Evolutionary conservation across 2,113 vertebrate genomes (phyloP).

Genomic region (Sorex araneus): DNA sequence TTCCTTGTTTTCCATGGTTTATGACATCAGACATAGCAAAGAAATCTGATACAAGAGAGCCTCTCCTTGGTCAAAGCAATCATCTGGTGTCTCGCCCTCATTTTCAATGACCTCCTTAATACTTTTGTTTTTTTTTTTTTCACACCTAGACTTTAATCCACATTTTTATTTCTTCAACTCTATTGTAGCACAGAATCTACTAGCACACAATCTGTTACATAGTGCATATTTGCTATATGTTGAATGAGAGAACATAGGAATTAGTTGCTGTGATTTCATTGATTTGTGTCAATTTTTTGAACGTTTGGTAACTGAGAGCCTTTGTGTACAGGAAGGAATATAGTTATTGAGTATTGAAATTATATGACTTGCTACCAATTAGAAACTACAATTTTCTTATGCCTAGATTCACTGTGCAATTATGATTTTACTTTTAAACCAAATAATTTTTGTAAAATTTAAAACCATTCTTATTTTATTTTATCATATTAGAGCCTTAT

Average conservation of each 20-base stretch:
- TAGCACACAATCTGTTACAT: not conserved
- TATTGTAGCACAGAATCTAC: not conserved
- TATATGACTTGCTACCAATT: constrained; percentile 37
- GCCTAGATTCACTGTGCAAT: constrained; percentile 10
- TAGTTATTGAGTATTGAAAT: constrained; percentile 40
- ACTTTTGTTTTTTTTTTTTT: constrained; percentile 3
- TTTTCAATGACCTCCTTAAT: not conserved
- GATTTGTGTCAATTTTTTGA: not conserved
- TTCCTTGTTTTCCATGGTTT: not conserved
- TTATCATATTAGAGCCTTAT: constrained; percentile 34
- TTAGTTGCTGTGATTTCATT: not conserved
- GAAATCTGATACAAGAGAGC: not conserved
- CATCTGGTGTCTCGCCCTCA: not conserved
- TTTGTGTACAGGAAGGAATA: constrained; percentile 44
- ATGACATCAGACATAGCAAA: not conserved
- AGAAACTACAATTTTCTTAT: constrained; percentile 45
- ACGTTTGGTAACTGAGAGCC: not conserved
- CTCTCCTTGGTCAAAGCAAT: not conserved
- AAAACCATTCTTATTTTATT: not conserved
- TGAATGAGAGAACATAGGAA: constrained; percentile 35
- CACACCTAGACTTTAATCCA: not conserved
- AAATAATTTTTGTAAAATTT: constrained; percentile 53
- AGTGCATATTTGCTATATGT: not conserved
- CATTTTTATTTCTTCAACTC: not conserved
- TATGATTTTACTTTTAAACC: constrained; percentile 65